phyloP scores from a whole-genome alignment of 2,797 vertebrate genomes.

The Catostomus latipinnis region DNA sequence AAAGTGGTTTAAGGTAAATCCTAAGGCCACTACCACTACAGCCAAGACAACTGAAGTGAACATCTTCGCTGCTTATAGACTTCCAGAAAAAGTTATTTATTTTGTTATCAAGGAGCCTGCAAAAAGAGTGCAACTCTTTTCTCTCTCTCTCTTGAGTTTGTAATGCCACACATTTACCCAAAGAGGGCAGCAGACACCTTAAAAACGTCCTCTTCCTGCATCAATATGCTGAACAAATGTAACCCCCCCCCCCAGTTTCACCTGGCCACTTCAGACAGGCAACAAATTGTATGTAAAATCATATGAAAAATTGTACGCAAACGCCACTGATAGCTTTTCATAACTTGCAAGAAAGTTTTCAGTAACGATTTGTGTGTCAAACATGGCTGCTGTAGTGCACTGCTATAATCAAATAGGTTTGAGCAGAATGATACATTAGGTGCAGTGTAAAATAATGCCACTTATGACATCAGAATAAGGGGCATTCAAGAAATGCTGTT shows the following conservation, averaged over 20 bases:
- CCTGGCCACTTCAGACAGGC: constrained; percentile 69
- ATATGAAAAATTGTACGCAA: constrained; percentile 67
- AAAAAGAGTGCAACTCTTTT: constrained; percentile 50
- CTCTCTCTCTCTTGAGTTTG: constrained; percentile 34
- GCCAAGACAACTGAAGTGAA: too few species aligned
- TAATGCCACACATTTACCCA: constrained; percentile 49
- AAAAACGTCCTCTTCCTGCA: constrained; percentile 48
- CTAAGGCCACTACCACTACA: too few species aligned
- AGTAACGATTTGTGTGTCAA: constrained; percentile 72
- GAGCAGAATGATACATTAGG: neutral
- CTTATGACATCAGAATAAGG: neutral
- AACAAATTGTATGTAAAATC: constrained; percentile 70
- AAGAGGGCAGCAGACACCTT: constrained; percentile 75
- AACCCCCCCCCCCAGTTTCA: constrained; percentile 4
- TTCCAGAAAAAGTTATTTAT: too few species aligned
- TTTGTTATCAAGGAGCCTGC: too few species aligned
- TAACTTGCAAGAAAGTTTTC: constrained; percentile 65
- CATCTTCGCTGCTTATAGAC: too few species aligned
- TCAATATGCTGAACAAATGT: constrained; percentile 68
- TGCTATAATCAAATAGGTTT: constrained; percentile 38
- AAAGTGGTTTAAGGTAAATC: too few species aligned
- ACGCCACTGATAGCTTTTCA: constrained; percentile 65
- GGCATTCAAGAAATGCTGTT: neutral
- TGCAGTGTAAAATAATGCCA: neutral
- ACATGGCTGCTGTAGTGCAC: constrained; percentile 56